Conservation (phyloP, 1,140 invertebrate genomes). For the Armadillidium nasatum region DNA sequence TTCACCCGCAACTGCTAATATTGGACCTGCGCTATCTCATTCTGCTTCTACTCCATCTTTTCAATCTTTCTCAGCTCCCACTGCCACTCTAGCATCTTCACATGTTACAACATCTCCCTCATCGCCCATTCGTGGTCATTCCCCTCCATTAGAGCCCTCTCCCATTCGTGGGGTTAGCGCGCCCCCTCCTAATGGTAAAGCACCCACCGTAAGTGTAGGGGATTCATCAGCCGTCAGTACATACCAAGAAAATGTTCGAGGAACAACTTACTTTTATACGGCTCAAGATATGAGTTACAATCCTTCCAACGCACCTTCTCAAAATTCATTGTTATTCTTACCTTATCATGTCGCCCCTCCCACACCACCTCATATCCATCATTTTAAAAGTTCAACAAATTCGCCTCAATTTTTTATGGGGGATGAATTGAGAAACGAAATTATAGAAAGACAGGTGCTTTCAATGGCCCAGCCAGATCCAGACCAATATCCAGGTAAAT, state of each 20-base stretch:
- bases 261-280: slow-evolving; percentile 87
- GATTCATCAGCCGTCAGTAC: slow-evolving; percentile 22
- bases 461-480: slow-evolving; percentile 64
- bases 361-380: slow-evolving; percentile 38
- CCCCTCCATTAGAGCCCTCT: slow-evolving; percentile 29
- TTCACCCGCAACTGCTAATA: slow-evolving; percentile 22
- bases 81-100: slow-evolving; percentile 25
- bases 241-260: slow-evolving; percentile 68
- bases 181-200: slow-evolving; percentile 25
- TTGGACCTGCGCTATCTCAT: slow-evolving; percentile 33
- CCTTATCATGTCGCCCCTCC: slow-evolving; percentile 40
- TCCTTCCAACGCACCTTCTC: slow-evolving; percentile 43
- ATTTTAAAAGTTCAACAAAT: slow-evolving; percentile 42
- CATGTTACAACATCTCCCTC: slow-evolving; percentile 32
- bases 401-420: slow-evolving; percentile 64
- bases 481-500: slow-evolving; percentile 57
- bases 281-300: slow-evolving; percentile 52
- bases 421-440: slow-evolving; percentile 68
- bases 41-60: slow-evolving; percentile 45
- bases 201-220: slow-evolving; percentile 15
- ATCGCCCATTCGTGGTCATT: slow-evolving; percentile 31
- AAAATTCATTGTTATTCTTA: slow-evolving; percentile 29
- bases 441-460: slow-evolving; percentile 69
- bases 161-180: slow-evolving; percentile 27
- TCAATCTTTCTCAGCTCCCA: slow-evolving; percentile 38